Base-by-base conservation (phyloP, 1,140 invertebrate species). In the Ptiloglossa arizonensis region DNA sequence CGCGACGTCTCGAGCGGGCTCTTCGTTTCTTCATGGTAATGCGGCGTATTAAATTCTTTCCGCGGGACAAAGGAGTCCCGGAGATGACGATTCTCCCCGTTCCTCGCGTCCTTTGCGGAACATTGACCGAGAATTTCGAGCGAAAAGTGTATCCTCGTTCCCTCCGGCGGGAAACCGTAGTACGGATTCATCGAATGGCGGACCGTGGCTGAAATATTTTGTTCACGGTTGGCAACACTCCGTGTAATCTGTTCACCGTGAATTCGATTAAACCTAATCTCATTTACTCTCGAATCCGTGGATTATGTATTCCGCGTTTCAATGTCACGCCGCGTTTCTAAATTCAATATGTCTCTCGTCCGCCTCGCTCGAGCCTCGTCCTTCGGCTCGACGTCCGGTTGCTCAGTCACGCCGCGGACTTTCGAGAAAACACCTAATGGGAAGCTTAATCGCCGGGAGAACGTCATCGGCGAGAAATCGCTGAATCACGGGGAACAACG, bases 1-100 rank as follows among this genome's bases (percentile, higher is more conserved):
- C 44, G 46, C 70, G 60, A 60, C 66, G n/a, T 46, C 50, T 64
- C 60, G 62, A 17, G 32, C 52, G 48, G 29, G 52, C 56, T 46
- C 60, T 35, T 54, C 60, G 54, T 82, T 82, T 82, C 79, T 83
- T 78, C 81, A 82, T 82, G 81, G 52, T 83, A 83, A 83, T 83
- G 24, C 60, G 35, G 1, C 81, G 46, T 83, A 76, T 83, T 83
- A 77, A 57, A 69, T 75, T 82, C 80, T 83, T 83, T 77, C 48
- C 75, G 29, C 80, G 15, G 29, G 32, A 59, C 54, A 67, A 81
- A 82, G 80, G 62, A 63, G 38, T 70, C 60, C 60, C 66, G 44
- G 57, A 64, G 22, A 27, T 19, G 44, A 60, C 24, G 22, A 50
- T 67, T 48, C 56, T 54, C 6, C 13, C 17, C 27, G 27, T 35